Conservation (phyloP, 2,113 vertebrate genomes). For the Camelus dromedarius region DNA sequence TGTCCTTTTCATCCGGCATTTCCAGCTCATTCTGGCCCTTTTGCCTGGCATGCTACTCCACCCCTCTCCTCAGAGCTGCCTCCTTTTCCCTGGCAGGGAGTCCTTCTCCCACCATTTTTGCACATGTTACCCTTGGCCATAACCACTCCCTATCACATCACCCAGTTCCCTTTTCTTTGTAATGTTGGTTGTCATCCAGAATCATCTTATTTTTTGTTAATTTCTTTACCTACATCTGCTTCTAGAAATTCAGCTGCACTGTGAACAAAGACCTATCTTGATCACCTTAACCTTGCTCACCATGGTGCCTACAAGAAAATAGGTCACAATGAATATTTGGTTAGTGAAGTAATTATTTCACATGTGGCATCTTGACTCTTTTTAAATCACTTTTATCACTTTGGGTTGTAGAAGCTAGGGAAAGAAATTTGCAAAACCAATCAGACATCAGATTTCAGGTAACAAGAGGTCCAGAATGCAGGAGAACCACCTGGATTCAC, state of each 20-base stretch:
- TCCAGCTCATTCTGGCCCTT: neutral
- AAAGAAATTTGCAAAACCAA: neutral
- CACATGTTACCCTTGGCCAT: neutral
- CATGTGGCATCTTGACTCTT: neutral
- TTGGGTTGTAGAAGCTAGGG: neutral
- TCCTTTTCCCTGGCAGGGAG: neutral
- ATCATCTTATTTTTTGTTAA: neutral
- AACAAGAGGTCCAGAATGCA: neutral
- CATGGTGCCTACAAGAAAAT: neutral
- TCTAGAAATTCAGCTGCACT: neutral
- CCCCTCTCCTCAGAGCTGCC: neutral
- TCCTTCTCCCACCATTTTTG: neutral
- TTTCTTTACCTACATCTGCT: neutral
- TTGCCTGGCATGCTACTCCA: neutral
- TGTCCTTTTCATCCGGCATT: neutral
- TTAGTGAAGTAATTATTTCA: constrained; percentile 13
- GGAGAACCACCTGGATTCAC: neutral
- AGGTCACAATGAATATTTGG: neutral
- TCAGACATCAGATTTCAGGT: neutral
- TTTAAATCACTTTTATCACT: neutral
- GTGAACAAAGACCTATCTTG: neutral
- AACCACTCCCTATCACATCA: neutral
- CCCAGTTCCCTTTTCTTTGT: neutral
- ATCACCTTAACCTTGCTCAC: neutral
- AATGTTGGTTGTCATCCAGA: neutral